A percentile compares a stretch with the other conserved stretches of the same genome.
These are phyloP conservation scores for Erythrocercus mccallii DNA, from an alignment of 2,113 vertebrate species.

Conservation along the genomic window DNA sequence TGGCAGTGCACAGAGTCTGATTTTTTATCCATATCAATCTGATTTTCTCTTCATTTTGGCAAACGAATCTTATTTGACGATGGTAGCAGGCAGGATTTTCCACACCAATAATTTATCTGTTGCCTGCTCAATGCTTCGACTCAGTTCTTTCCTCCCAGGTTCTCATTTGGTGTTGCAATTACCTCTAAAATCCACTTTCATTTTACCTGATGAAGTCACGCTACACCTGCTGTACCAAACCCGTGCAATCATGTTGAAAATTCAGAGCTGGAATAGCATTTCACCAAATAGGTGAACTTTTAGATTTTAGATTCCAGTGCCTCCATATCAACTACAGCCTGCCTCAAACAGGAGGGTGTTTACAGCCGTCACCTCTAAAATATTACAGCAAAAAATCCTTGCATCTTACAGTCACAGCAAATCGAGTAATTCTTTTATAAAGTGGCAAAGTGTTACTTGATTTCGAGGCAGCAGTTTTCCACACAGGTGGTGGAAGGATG, in stretches of 20 bases:
- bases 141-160: background rate
- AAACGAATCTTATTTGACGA: background rate
- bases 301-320: background rate
- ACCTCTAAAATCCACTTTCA: background rate
- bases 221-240: background rate
- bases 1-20: background rate
- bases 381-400: background rate
- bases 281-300: background rate
- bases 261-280: background rate
- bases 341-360: background rate
- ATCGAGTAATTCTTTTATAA: background rate
- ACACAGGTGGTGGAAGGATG: background rate
- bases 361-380: background rate
- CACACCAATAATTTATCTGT: background rate
- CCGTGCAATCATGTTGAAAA: background rate
- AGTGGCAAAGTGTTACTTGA: background rate
- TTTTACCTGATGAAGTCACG: background rate
- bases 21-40: background rate
- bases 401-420: background rate
- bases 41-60: background rate
- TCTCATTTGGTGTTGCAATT: background rate
- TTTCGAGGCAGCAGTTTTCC: background rate
- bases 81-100: background rate
- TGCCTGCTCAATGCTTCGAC: background rate
- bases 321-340: background rate